Evolutionary conservation across 1,140 invertebrate genomes (phyloP).

Genomic region (Drosophila sechellia): DNA sequence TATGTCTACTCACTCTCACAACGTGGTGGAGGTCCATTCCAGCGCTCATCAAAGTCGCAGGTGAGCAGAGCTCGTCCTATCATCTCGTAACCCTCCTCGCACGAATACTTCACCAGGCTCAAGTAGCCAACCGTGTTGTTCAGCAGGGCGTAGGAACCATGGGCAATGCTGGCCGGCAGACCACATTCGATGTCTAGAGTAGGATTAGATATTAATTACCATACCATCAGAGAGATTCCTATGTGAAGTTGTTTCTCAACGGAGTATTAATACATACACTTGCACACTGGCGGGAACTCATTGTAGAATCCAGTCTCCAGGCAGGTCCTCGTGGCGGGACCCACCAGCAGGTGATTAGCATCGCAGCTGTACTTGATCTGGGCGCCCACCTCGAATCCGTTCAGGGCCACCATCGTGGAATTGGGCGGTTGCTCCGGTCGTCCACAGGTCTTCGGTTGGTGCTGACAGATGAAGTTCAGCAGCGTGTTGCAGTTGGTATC

Average conservation of each 20-base stretch:
- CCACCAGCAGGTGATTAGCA: conserved; percentile 93
- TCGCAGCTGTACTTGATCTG: conserved; percentile 95
- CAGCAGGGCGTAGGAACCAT: conserved; percentile 92
- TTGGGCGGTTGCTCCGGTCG: conserved; percentile 96
- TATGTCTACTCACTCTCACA: conserved; percentile 89
- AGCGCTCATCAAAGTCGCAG: conserved; percentile 96
- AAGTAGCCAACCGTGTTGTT: conserved; percentile 94
- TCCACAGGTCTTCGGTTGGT: conserved; percentile 95
- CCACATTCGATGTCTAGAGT: conserved; percentile 94
- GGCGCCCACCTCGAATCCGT: conserved; percentile 92
- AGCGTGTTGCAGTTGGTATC: conserved; percentile 94
- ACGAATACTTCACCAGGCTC: conserved; percentile 93
- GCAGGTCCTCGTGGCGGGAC: conserved; percentile 92
- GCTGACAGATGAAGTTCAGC: conserved; percentile 97
- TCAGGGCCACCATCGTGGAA: conserved; percentile 91
- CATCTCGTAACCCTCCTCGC: conserved; percentile 93
- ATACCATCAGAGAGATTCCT: no score
- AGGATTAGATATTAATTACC: background rate
- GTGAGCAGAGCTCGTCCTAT: conserved; percentile 91
- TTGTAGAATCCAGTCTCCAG: conserved; percentile 96
- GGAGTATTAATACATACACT: conserved; percentile 88
- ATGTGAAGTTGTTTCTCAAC: no score
- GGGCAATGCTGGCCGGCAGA: conserved; percentile 92
- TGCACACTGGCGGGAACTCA: conserved; percentile 96
- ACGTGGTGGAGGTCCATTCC: conserved; percentile 96